phyloP scores from a whole-genome alignment of 2,888 invertebrate genomes.

The Clanis bilineata region DNA sequence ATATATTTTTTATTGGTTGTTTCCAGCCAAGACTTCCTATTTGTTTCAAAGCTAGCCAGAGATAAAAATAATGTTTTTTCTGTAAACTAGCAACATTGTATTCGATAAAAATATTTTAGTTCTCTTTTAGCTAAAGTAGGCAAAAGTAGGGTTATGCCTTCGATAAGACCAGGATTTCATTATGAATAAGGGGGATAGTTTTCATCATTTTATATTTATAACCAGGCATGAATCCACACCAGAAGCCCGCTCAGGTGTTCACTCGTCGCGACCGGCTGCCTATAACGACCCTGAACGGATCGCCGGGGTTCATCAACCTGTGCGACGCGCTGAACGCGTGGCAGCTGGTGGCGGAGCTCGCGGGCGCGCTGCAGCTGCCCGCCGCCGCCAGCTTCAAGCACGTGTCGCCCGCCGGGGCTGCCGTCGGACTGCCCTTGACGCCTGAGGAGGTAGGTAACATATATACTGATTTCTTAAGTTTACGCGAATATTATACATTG shows the following conservation, averaged over 20 bases:
- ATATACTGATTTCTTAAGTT: too few relatives aligned
- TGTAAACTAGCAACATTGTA: too few relatives aligned
- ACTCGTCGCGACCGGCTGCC: constrained; percentile 91
- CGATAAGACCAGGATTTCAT: too few relatives aligned
- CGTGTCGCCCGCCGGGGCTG: constrained; percentile 98
- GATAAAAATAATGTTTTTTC: too few relatives aligned
- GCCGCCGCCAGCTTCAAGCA: constrained; percentile 99
- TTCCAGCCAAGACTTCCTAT: too few relatives aligned
- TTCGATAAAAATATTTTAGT: too few relatives aligned
- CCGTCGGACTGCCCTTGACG: constrained; percentile 91
- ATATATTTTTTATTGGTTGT: too few relatives aligned
- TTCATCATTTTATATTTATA: not conserved
- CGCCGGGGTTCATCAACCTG: constrained; percentile 98
- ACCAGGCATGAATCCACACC: constrained; percentile 96
- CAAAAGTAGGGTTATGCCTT: too few relatives aligned
- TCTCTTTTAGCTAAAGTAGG: too few relatives aligned
- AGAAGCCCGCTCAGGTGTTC: constrained; percentile 96
- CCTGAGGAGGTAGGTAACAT: constrained; percentile 80
- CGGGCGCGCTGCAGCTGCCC: constrained; percentile 89
- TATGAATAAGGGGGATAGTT: too few relatives aligned
- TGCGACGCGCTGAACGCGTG: constrained; percentile 99
- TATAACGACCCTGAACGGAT: constrained; percentile 93
- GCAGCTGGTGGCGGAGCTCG: constrained; percentile 96
- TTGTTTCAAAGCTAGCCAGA: too few relatives aligned
- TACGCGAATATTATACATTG: too few relatives aligned